Evolutionary conservation across 2,888 invertebrate genomes (phyloP).

Genomic region (Conchocele bisecta): DNA sequence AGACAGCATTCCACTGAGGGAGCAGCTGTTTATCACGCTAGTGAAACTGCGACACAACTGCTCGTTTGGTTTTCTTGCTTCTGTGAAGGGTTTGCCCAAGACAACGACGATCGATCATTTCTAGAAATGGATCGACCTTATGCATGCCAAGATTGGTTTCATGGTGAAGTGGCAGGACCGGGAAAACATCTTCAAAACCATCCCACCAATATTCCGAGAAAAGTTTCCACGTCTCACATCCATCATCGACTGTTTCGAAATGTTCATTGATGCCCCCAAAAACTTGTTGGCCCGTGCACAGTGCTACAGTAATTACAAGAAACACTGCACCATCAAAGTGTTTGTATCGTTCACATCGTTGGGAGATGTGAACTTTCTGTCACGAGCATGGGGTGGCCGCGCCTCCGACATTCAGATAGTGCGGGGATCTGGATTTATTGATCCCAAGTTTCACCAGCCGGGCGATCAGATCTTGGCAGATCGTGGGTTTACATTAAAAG

Average conservation of each 20-base stretch:
- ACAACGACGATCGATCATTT: slow-evolving; percentile 28
- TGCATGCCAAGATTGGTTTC: slow-evolving; percentile 34
- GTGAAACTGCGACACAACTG: slow-evolving; percentile 39
- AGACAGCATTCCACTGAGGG: no score
- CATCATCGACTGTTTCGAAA: slow-evolving; percentile 35
- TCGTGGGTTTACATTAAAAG: slow-evolving; percentile 51
- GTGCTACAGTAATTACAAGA: slow-evolving; percentile 27
- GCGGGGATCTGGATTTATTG: slow-evolving; percentile 44
- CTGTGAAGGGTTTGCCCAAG: slow-evolving; percentile 13
- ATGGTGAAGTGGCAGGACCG: slow-evolving; percentile 41
- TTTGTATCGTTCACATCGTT: slow-evolving; percentile 30
- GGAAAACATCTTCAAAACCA: neutral
- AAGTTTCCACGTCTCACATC: slow-evolving; percentile 17
- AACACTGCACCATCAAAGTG: slow-evolving; percentile 20
- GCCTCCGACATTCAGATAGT: slow-evolving; percentile 56
- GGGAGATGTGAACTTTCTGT: slow-evolving; percentile 48
- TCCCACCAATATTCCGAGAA: neutral
- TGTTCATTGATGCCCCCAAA: slow-evolving; percentile 24
- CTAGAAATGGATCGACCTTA: slow-evolving; percentile 47
- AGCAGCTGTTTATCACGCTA: slow-evolving; percentile 38
- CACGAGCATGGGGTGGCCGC: slow-evolving; percentile 52
- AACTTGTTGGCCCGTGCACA: slow-evolving; percentile 15
- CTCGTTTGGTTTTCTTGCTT: slow-evolving; percentile 30
- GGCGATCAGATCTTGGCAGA: slow-evolving; percentile 60
- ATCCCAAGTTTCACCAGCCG: slow-evolving; percentile 32